Evolutionary conservation across 2,113 vertebrate species (phyloP).

Genomic region (Tympanuchus pallidicinctus): DNA sequence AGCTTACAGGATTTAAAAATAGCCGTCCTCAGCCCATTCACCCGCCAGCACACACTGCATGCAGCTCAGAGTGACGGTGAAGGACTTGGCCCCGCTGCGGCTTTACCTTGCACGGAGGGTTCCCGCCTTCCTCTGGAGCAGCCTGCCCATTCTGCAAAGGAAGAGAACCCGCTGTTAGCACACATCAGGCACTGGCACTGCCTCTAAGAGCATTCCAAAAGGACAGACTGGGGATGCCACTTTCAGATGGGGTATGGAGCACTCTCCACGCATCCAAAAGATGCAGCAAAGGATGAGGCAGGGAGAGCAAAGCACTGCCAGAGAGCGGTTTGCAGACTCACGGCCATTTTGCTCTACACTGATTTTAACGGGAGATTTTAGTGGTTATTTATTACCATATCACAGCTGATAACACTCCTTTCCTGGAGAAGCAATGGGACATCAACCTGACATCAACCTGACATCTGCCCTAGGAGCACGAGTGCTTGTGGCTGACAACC

Average conservation of each 20-base stretch:
- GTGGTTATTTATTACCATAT: background rate
- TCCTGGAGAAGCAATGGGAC: background rate
- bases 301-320: rapidly evolving
- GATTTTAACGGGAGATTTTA: rapidly evolving
- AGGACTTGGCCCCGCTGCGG: background rate
- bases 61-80: background rate
- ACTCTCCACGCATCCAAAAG: rapidly evolving
- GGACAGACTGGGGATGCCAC: background rate
- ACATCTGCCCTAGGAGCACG: background rate
- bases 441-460: background rate
- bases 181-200: rapidly evolving
- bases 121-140: constrained; percentile 74
- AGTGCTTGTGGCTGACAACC: no score
- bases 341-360: rapidly evolving
- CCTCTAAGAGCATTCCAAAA: background rate
- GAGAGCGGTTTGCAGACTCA: background rate
- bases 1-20: background rate
- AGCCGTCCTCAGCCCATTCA: background rate
- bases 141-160: constrained; percentile 81
- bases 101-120: constrained; percentile 74
- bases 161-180: constrained; percentile 38
- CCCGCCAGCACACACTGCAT: background rate
- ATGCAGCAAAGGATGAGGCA: background rate
- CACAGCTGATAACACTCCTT: background rate
- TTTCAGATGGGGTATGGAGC: background rate